Base-by-base conservation (phyloP, 2,797 vertebrate genomes). In the Morelia viridis region DNA sequence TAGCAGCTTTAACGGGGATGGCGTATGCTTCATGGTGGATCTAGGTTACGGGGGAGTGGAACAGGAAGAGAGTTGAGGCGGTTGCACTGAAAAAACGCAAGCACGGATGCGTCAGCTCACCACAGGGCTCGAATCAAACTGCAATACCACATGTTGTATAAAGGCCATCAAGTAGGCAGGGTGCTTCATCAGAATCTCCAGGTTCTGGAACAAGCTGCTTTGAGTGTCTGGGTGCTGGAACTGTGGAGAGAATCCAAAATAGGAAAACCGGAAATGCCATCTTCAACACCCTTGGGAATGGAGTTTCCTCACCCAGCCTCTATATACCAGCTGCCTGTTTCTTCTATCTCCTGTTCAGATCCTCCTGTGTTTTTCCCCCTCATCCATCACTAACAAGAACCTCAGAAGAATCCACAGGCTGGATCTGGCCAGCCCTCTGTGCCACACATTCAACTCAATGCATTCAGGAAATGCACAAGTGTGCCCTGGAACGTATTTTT, bases 161-260 rank as follows among this genome's bases (percentile, higher is more conserved):
- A 99, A 98, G 87, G 98, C 98, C 97, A 99, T 97, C 94, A 99
- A 97, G 95, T 99, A 98, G 56, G 98, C 98, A 0, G 99, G 98
- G 19, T 96, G 97, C 0, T 93, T 94, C 94, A 98, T 98, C 94
- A 99, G 90, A 57, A 94, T 41, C 7, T 98, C 98, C 92, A 99
- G 98, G 87, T 89, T 97, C 97, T 97, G 98, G 97, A 99, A 99
- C 91, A 96, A 76, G 68, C 95, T 95, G 96, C 94, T 98, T 26
- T 98, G 97, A 87, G 98, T 98, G 7, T 99, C 98, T 0, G 95
- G 84, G 56, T 95, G 96, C 98, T 98, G 95, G 76, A 89, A 68
- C 80, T 46, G 65, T 4, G 41, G 62, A 88, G 62, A 58, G 2
- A 0, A 53, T 11, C 4, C 0, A 0, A 15, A 9, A 53, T 17